Evolutionary conservation across 2,797 vertebrate species (phyloP).

Genomic region (Macroramphosus scolopax): DNA sequence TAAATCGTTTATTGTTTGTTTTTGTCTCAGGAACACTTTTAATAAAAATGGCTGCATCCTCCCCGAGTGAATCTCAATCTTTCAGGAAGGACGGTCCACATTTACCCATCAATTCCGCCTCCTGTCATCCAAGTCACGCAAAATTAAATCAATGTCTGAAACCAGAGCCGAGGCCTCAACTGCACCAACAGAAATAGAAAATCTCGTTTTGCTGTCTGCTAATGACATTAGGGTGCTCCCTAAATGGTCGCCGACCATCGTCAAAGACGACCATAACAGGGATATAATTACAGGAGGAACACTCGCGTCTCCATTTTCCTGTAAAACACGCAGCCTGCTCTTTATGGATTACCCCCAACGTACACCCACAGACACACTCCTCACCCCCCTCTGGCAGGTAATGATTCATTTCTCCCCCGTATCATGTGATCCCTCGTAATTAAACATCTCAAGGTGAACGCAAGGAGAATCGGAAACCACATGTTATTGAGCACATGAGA

Average conservation of each 20-base stretch:
- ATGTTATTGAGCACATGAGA: slow-evolving; percentile 75
- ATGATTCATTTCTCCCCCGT: slow-evolving; percentile 67
- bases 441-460: slow-evolving; percentile 79
- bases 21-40: slow-evolving; percentile 64
- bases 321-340: slow-evolving; percentile 70
- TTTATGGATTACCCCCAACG: slow-evolving; percentile 68
- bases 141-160: slow-evolving; percentile 88
- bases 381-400: slow-evolving; percentile 48
- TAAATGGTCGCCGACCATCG: slow-evolving; percentile 75
- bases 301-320: slow-evolving; percentile 79
- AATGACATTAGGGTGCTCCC: slow-evolving; percentile 81
- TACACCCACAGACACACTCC: background rate
- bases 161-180: slow-evolving; percentile 83
- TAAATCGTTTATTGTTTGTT: slow-evolving; percentile 52
- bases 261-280: slow-evolving; percentile 75
- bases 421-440: slow-evolving; percentile 77
- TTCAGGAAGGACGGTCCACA: slow-evolving; percentile 73
- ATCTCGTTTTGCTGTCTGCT: slow-evolving; percentile 81
- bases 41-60: slow-evolving; percentile 70
- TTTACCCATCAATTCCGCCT: slow-evolving; percentile 78
- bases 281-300: slow-evolving; percentile 79
- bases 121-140: slow-evolving; percentile 78
- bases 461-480: slow-evolving; percentile 79
- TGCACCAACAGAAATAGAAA: slow-evolving; percentile 86
- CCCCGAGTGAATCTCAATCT: slow-evolving; percentile 67